Percentiles rank a stretch among this genome's conserved stretches.
phyloP scores from a whole-genome alignment of 1,140 invertebrate species.

The Belonocnema kinseyi region DNA sequence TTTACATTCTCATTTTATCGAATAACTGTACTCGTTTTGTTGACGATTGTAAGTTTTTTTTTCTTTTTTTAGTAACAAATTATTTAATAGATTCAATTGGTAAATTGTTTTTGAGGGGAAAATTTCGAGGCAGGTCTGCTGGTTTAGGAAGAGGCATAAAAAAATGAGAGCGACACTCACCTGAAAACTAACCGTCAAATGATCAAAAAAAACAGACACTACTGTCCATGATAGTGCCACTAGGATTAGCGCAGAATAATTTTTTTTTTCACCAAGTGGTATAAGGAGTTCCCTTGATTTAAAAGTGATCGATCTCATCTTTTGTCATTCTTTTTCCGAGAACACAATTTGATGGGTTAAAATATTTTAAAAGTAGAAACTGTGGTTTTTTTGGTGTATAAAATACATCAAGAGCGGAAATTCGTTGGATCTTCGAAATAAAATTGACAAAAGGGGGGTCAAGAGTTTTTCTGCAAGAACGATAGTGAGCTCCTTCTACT shows the following conservation, averaged over 20 bases:
- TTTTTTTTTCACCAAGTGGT: background rate
- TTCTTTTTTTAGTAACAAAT: background rate
- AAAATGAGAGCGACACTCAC: background rate
- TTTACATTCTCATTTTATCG: background rate
- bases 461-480: no score
- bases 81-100: background rate
- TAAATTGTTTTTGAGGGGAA: background rate
- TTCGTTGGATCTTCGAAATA: no score
- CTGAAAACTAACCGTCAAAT: slow-evolving; percentile 2
- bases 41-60: background rate
- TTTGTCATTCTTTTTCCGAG: no score
- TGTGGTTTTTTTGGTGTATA: no score
- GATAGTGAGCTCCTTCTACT: no score
- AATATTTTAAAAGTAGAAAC: no score
- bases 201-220: background rate
- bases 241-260: background rate
- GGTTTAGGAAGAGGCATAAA: background rate
- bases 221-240: slow-evolving; percentile 29
- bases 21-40: background rate
- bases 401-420: no score
- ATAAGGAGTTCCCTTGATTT: no score
- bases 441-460: no score
- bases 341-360: no score
- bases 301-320: no score
- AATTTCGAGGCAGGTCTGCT: background rate